Evolutionary conservation across 2,888 invertebrate species (phyloP).

Genomic region (Tenodera sinensis): DNA sequence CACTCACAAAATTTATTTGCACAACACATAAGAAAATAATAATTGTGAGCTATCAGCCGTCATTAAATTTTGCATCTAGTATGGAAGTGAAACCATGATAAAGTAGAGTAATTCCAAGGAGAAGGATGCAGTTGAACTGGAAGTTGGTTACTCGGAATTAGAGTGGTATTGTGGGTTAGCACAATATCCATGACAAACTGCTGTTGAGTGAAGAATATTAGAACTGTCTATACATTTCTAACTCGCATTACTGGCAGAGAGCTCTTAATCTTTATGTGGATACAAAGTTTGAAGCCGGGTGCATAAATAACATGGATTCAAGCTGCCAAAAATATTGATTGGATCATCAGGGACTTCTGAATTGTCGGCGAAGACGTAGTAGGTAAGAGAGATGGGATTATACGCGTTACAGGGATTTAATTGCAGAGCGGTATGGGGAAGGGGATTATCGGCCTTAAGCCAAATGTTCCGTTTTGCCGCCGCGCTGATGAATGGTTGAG

Average conservation of each 20-base stretch:
- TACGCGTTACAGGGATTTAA: background rate
- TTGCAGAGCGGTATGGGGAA: background rate
- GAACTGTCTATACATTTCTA: background rate
- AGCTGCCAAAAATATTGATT: background rate
- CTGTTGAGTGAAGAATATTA: background rate
- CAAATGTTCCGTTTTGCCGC: background rate
- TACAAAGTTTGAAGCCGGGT: background rate
- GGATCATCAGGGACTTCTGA: background rate
- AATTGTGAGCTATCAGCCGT: too few species aligned
- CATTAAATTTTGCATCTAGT: too few species aligned
- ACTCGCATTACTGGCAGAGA: background rate
- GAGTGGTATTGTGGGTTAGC: too few species aligned
- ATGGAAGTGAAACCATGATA: too few species aligned
- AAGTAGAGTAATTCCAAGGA: too few species aligned
- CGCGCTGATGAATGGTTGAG: background rate
- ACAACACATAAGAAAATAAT: too few species aligned
- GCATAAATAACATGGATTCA: background rate
- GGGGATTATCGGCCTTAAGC: background rate
- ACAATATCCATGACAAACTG: background rate
- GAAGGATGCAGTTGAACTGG: too few species aligned
- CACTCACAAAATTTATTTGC: too few species aligned
- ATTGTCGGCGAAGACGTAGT: background rate
- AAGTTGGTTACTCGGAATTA: too few species aligned
- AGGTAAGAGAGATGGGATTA: background rate
- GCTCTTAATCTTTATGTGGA: background rate